Evolutionary conservation across 2,113 vertebrate genomes (phyloP).

Genomic region (Gila orcuttii): DNA sequence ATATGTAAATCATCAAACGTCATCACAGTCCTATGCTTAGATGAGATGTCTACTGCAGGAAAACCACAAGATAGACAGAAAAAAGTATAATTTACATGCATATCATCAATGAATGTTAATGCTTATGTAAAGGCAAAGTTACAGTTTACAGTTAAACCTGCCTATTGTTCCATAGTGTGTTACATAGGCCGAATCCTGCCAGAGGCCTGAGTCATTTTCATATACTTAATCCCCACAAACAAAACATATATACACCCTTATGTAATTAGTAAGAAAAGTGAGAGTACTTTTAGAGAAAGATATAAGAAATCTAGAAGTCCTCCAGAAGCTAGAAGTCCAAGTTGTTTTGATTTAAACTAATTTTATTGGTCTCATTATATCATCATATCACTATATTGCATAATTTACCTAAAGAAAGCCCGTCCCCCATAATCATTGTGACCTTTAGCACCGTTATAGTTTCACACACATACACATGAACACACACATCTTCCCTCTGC

Average conservation of each 20-base stretch:
- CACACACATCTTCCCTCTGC: constrained; percentile 9
- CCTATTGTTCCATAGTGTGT: not conserved
- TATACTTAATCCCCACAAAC: not conserved
- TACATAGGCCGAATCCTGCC: not conserved
- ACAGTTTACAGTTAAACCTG: not conserved
- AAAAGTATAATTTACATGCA: not conserved
- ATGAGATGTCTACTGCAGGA: not conserved
- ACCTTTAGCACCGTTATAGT: not conserved
- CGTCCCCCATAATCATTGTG: not conserved
- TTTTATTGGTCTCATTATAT: not conserved
- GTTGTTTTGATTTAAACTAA: not conserved
- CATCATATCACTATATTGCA: not conserved
- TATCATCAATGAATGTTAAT: not conserved
- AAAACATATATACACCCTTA: not conserved
- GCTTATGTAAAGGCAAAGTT: not conserved
- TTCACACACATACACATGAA: constrained; percentile 29
- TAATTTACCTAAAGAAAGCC: not conserved
- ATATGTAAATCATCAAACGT: constrained; percentile 40
- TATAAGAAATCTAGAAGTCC: not conserved
- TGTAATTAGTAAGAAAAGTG: not conserved
- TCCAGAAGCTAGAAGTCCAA: too few species aligned
- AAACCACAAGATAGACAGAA: constrained; percentile 9
- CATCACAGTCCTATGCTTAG: not conserved
- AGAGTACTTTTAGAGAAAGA: not conserved
- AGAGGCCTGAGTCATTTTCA: not conserved